phyloP scores from a whole-genome alignment of 2,888 invertebrate species.

The Cartodere bifasciata region DNA sequence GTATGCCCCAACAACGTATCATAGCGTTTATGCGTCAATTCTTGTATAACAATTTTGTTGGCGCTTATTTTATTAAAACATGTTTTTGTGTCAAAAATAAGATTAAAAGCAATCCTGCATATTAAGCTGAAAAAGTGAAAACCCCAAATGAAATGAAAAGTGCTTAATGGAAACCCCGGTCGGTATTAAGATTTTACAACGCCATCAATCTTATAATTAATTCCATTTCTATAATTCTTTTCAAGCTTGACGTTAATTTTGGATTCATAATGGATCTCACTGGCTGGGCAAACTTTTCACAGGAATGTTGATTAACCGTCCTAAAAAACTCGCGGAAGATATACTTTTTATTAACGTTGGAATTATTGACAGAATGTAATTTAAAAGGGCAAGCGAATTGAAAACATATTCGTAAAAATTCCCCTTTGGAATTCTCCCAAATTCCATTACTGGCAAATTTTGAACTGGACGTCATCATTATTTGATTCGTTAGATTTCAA shows the following conservation, averaged over 20 bases:
- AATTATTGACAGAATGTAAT: conserved; percentile 1
- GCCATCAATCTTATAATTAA: conserved; percentile 40
- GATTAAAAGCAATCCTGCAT: too few species aligned
- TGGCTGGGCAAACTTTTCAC: conserved; percentile 30
- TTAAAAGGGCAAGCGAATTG: conserved; percentile 2
- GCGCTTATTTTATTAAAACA: too few species aligned
- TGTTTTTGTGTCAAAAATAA: too few species aligned
- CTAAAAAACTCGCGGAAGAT: too few species aligned
- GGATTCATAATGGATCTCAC: conserved; percentile 32
- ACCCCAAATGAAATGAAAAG: too few species aligned
- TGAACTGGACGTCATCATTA: conserved; percentile 3
- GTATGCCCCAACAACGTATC: too few species aligned
- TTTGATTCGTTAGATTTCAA: conserved; percentile 4
- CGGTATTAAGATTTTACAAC: conserved; percentile 27
- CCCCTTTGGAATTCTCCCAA: conserved; percentile 4
- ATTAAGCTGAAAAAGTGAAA: too few species aligned
- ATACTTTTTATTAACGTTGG: too few species aligned
- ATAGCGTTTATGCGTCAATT: too few species aligned
- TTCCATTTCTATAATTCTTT: conserved; percentile 39
- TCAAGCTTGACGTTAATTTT: conserved; percentile 38
- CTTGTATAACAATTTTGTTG: too few species aligned
- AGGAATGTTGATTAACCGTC: conserved; percentile 20
- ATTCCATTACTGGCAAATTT: conserved; percentile 3
- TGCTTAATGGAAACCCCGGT: conserved; percentile 15
- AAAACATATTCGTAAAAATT: conserved; percentile 3